These are phyloP conservation scores for Eulemur mongoz DNA, from an alignment of 2,797 vertebrate species.

Conservation along the genomic window DNA sequence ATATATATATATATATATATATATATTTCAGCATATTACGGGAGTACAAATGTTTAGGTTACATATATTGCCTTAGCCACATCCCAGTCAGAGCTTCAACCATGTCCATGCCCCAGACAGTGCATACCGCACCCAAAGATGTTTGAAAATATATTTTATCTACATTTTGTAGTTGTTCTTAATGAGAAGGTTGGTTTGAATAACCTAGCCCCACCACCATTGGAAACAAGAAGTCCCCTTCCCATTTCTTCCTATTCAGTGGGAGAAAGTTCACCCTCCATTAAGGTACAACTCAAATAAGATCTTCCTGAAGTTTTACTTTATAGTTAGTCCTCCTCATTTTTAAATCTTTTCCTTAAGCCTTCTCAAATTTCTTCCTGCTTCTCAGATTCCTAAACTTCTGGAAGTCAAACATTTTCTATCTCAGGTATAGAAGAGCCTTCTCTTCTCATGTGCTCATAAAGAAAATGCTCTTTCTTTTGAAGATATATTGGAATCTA, in stretches of 20 bases:
- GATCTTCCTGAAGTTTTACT: neutral
- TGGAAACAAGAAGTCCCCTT: neutral
- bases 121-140: neutral
- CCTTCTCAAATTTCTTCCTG: neutral
- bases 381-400: neutral
- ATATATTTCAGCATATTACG: too few relatives aligned
- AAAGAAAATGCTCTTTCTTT: neutral
- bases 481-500: neutral
- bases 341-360: neutral
- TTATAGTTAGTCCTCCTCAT: neutral
- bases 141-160: neutral
- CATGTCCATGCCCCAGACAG: too few relatives aligned
- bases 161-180: neutral
- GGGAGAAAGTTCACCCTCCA: neutral
- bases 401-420: neutral
- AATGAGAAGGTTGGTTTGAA: neutral
- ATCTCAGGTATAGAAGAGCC: neutral
- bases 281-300: neutral
- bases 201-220: neutral
- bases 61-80: too few relatives aligned
- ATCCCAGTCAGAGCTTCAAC: too few relatives aligned
- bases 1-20: neutral
- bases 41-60: too few relatives aligned
- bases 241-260: neutral
- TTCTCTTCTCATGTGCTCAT: neutral